Base-by-base conservation (phyloP, 2,888 invertebrate species). In the Bombyx huttoni region DNA sequence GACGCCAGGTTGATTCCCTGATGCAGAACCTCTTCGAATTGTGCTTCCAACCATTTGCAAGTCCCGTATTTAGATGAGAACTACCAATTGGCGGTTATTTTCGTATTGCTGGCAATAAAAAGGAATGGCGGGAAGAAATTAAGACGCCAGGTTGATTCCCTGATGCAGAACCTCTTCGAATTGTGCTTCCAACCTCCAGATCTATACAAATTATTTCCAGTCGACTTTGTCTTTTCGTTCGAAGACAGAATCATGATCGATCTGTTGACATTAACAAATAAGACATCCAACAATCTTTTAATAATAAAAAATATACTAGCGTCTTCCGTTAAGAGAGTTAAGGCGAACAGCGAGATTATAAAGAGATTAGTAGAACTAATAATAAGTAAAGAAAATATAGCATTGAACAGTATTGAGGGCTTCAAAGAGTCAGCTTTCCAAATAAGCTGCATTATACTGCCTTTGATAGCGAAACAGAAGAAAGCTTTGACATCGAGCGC, bases 391-490 rank as follows among this genome's bases (percentile, higher is more conserved):
- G 75, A 74, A 52, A 67, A 66, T 52, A 66, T 56, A 45, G 71
- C 69, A 49, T 65, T 61, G 10, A 60, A 66, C 0, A 72, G 61
- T 50, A 74, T 81, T 12, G 78, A 79, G 45, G 73, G 75, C 12
- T 87, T 87, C 52, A 75, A 65, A 34, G 75, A 85, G n/a, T 60
- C 74, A 1, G 72, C 73, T 2, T 87, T 87, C 54, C 86, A 87
- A 76, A 79, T 84, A 0, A 84, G 67, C 51, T 88, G 87, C 53
- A 57, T 78, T 0, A 72, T 85, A 34, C 53, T 88, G 33, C 87
- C 88, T 1, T 64, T 82, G 13, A 78, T 88, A 52, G 77, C 81
- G 0, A 87, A 81, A 64, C 84, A 88, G 54, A 85, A 80, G 55
- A 78, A 78, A 62, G 67, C 73, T 0, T 78, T 84, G 45, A 84